Evolutionary conservation across 1,140 invertebrate species (phyloP).

Genomic region (Kradibia gibbosae): DNA sequence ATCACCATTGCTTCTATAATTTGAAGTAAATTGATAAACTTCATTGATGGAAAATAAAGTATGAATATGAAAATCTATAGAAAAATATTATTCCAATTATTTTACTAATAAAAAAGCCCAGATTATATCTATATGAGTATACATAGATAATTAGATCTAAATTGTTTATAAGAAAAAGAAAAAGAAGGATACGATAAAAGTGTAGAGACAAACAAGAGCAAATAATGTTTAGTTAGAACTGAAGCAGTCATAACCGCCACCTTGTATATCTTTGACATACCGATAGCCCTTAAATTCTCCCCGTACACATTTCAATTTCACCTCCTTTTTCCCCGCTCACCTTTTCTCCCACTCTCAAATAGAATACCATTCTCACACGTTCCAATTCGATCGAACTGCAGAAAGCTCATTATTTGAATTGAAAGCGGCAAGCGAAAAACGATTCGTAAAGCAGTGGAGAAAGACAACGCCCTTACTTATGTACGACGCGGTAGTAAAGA

Average conservation of each 20-base stretch:
- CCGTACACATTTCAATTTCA: not conserved
- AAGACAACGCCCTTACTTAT: slow-evolving; percentile 74
- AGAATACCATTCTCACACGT: not conserved
- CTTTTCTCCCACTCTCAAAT: slow-evolving; percentile 35
- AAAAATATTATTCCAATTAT: slow-evolving; percentile 26
- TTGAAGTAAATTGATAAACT: slow-evolving; percentile 52
- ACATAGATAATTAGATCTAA: slow-evolving; percentile 39
- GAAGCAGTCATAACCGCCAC: not conserved
- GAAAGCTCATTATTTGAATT: slow-evolving; percentile 43
- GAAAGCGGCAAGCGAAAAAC: slow-evolving; percentile 33
- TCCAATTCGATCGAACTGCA: not conserved
- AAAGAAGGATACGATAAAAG: not conserved
- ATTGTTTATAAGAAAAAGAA: slow-evolving; percentile 27
- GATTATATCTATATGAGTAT: slow-evolving; percentile 43
- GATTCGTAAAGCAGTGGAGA: slow-evolving; percentile 55
- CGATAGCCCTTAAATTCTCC: slow-evolving; percentile 6
- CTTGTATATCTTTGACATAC: not conserved
- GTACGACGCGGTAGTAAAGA: slow-evolving; percentile 68
- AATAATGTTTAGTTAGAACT: not conserved
- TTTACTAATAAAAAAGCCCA: slow-evolving; percentile 4
- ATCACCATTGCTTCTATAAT: slow-evolving; percentile 45
- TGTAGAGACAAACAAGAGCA: not conserved
- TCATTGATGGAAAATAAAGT: slow-evolving; percentile 11
- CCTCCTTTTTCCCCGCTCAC: not conserved
- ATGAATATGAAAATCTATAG: slow-evolving; percentile 1